A percentile compares a stretch with the other conserved stretches of the same genome.
Conservation (phyloP, 1,140 invertebrate genomes). For the Solen grandis region DNA sequence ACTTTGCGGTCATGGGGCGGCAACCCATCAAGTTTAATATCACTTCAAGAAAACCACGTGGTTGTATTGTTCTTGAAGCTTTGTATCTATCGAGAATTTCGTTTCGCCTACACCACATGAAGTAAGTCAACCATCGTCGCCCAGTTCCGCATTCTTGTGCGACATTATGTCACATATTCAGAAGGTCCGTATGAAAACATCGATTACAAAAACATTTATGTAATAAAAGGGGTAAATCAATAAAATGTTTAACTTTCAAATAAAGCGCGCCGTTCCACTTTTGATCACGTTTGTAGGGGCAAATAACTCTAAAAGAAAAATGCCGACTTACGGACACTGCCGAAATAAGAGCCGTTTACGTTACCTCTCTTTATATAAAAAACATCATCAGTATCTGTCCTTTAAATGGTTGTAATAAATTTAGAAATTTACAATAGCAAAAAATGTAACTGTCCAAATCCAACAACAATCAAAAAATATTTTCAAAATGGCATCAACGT, state of each 20-base stretch:
- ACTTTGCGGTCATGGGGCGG: background rate
- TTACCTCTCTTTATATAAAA: too few species aligned
- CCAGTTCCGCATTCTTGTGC: background rate
- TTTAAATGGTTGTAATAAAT: too few species aligned
- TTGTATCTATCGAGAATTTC: background rate
- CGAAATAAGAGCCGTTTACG: constrained; percentile 1
- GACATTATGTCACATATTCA: background rate
- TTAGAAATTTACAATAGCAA: too few species aligned
- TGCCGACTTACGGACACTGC: constrained; percentile 3
- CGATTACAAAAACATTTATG: background rate
- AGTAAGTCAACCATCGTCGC: background rate
- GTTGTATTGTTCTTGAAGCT: background rate
- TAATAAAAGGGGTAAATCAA: too few species aligned
- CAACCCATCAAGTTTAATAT: background rate
- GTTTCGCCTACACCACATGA: background rate
- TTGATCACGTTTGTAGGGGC: background rate
- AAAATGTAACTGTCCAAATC: too few species aligned
- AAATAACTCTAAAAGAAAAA: background rate
- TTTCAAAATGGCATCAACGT: too few species aligned
- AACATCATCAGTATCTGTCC: too few species aligned
- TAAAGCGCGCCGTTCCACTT: background rate
- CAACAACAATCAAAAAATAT: too few species aligned
- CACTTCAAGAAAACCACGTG: background rate
- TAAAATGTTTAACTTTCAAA: background rate
- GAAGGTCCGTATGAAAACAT: background rate